Evolutionary conservation across 2,113 vertebrate genomes (phyloP), one percentile per base, ranked within the genome.

Genomic region (Dromiciops gliroides): DNA sequence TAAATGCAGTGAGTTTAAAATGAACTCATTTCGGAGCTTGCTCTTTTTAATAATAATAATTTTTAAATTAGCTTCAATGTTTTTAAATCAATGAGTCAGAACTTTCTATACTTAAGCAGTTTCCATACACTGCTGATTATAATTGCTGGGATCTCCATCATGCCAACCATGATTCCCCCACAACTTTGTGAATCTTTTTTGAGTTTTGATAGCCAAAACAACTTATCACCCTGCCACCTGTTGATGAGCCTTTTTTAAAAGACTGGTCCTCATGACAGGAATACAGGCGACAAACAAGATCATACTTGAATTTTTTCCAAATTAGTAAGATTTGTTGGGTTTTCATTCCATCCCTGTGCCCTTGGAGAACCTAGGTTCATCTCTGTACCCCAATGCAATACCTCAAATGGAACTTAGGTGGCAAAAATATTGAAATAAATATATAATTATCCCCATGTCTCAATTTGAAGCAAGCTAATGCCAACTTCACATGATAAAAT

Each of bases 61-160:
- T 97, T 96, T 96, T 94, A 97, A 97, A 97, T 97, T 95, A 94
- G 93, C 83, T 95, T 50, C 91, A 97, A 28, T 92, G 90, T 93
- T 96, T 95, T 96, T 51, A 96, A 93, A 92, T 94, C 93, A 96
- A 67, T 67, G 60, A 37, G 14, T 37, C 60, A 67, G 5, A 67
- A 12, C 12, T 67, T 37, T 67, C 60, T 67, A 31, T 67, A 67
- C 31, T 83, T 83, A 83, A 1, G 14, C 56, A 67, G n/a, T 14
- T 23, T 83, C 19, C 44, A 44, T 6, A 44, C 5, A 8, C 19
- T 19, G 44, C 19, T 83, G 7, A 83, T 83, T 44, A 44, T 83
- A 83, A 44, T 83, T 83, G 37, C 22, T 44, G n/a, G 19, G 3
- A 83, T 8, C n/a, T 83, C 37, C 19, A 83, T 44, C 37, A 44